A percentile compares a stretch with the other conserved stretches of the same genome.
These are phyloP conservation scores for Pandemis cinnamomeana DNA, from an alignment of 2,888 invertebrate species.

Conservation along the genomic window DNA sequence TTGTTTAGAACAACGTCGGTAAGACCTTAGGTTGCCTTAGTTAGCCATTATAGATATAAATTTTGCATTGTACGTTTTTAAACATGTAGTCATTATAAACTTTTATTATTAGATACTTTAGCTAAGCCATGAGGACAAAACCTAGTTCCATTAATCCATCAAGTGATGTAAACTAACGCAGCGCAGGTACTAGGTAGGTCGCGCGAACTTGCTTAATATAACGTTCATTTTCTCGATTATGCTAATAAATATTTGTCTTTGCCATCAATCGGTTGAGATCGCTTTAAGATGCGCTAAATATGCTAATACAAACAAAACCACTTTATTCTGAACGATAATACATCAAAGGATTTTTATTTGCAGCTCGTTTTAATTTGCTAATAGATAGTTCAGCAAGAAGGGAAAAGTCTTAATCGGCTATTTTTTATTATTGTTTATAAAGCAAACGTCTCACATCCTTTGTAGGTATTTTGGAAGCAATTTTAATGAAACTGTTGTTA, in stretches of 20 bases:
- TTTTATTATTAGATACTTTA: too few species aligned
- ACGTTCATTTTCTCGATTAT: not conserved
- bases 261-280: constrained; percentile 8
- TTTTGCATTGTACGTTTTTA: too few species aligned
- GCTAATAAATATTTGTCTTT: constrained; percentile 10
- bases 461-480: not conserved
- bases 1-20: too few species aligned
- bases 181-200: not conserved
- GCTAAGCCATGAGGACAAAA: not conserved
- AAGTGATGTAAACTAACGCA: not conserved
- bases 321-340: constrained; percentile 7
- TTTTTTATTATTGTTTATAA: constrained; percentile 32
- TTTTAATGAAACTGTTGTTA: constrained; percentile 17
- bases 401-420: not conserved
- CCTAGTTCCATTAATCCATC: not conserved
- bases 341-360: constrained; percentile 35
- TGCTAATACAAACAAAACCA: constrained; percentile 20
- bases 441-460: constrained; percentile 28
- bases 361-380: constrained; percentile 23
- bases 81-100: too few species aligned
- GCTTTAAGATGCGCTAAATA: constrained; percentile 10
- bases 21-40: too few species aligned
- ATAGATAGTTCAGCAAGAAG: constrained; percentile 8
- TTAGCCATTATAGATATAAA: too few species aligned
- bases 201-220: not conserved